Evolutionary conservation across 1,140 invertebrate genomes (phyloP), one percentile per base, ranked within the genome.

Genomic region (Aculops lycopersici): DNA sequence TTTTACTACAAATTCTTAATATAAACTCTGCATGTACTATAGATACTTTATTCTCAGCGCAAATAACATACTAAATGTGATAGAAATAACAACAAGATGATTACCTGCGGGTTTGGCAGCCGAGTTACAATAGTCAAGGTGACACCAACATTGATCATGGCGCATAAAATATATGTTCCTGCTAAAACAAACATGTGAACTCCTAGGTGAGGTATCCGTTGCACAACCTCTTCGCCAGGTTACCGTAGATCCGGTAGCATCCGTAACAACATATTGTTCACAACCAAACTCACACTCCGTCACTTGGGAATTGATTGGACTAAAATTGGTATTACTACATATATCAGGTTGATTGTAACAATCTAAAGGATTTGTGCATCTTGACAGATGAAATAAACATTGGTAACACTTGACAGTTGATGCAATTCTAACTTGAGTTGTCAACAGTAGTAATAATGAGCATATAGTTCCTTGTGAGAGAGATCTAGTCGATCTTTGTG

Each of bases 351-450:
- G 39, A 35, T 46, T 46, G 35, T 46, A 45, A 20, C 45, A 46
- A 36, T 46, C 42, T 4, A 43, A 37, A 41, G 24, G 24, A n/a
- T n/a, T 31, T 8, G n/a, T 8, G n/a, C 24, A 31, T n/a, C n/a
- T 31, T 3, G 56, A 48, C 41, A 63, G 55, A 47, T 65, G 61
- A 2, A 64, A 49, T 24, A 69, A 49, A 16, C 69, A 54, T 31
- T n/a, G 8, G n/a, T 31, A 31, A 31, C 24, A 31, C n/a, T n/a
- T n/a, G n/a, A n/a, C n/a, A n/a, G n/a, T n/a, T n/a, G n/a, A n/a
- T n/a, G n/a, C n/a, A n/a, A n/a, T n/a, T n/a, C n/a, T n/a, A n/a
- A n/a, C n/a, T n/a, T n/a, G n/a, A n/a, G n/a, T n/a, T n/a, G n/a
- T n/a, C n/a, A n/a, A n/a, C n/a, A n/a, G n/a, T n/a, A n/a, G n/a